phyloP scores from a whole-genome alignment of 2,797 vertebrate genomes.

The Chromis chromis region DNA sequence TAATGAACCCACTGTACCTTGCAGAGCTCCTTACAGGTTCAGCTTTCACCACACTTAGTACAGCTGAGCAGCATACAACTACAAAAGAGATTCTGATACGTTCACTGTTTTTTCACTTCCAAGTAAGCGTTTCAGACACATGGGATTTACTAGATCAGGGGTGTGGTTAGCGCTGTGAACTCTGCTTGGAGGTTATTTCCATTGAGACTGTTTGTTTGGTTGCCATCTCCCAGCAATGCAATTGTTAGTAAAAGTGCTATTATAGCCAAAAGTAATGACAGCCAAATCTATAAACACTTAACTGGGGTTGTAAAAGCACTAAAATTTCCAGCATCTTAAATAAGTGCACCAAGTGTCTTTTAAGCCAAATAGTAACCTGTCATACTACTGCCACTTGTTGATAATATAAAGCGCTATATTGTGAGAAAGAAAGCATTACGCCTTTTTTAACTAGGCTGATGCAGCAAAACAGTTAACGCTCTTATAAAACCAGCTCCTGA shows the following conservation, averaged over 20 bases:
- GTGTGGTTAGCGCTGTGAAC: neutral
- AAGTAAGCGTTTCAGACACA: neutral
- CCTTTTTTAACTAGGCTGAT: constrained; percentile 10
- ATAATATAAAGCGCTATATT: constrained; percentile 22
- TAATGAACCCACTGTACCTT: neutral
- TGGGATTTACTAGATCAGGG: neutral
- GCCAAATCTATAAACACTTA: constrained; percentile 13
- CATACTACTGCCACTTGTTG: neutral
- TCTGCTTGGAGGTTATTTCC: constrained; percentile 6
- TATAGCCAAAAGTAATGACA: neutral
- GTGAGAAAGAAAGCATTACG: constrained; percentile 7
- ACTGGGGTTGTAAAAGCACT: neutral
- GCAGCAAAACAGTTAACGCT: constrained; percentile 19
- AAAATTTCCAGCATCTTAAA: neutral
- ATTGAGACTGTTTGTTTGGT: neutral
- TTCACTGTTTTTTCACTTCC: neutral
- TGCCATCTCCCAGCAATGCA: neutral
- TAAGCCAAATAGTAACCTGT: neutral
- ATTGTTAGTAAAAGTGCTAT: neutral
- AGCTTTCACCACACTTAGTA: neutral
- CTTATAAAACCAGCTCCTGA: constrained; percentile 27
- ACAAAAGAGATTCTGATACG: neutral
- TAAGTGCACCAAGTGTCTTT: neutral
- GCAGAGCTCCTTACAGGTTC: neutral
- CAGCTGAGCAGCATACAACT: neutral